These are phyloP conservation scores for Enteromius anoplus DNA, from an alignment of 2,797 vertebrate genomes.

Conservation along the genomic window DNA sequence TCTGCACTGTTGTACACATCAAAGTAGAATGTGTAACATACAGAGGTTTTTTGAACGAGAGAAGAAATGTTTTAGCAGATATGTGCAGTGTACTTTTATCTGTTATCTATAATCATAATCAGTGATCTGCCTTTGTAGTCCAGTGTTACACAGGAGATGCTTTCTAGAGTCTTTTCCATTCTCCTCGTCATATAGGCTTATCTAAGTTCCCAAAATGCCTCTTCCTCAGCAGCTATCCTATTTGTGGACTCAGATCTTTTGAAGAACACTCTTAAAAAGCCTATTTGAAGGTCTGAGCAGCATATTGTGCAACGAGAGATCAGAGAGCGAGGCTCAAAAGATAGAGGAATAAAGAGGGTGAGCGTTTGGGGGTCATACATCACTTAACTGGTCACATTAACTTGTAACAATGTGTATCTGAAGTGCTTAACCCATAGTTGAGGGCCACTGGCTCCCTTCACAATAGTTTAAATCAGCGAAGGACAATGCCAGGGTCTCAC, in stretches of 20 bases:
- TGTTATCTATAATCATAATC: background rate
- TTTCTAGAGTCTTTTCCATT: background rate
- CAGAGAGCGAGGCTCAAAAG: conserved; percentile 49
- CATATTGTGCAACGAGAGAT: conserved; percentile 49
- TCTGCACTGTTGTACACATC: background rate
- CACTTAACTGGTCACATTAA: conserved; percentile 64
- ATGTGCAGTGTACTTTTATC: background rate
- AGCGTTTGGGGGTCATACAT: conserved; percentile 59
- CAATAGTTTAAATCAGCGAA: conserved; percentile 35
- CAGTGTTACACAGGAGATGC: background rate
- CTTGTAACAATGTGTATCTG: conserved; percentile 59
- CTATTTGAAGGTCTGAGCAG: conserved; percentile 34
- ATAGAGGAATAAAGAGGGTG: conserved; percentile 38
- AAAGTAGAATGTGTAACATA: background rate
- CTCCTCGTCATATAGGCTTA: background rate
- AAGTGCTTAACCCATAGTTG: conserved; percentile 52
- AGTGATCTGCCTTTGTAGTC: background rate
- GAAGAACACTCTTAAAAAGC: conserved; percentile 45
- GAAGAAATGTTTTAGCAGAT: background rate
- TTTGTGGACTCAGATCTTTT: conserved; percentile 43
- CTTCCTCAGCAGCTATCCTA: conserved; percentile 21
- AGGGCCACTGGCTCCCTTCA: conserved; percentile 28
- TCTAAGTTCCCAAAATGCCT: conserved; percentile 23
- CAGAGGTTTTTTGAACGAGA: background rate
- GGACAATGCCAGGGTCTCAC: conserved; percentile 40